Evolutionary conservation across 2,797 vertebrate species (phyloP), one percentile per base, ranked within the genome.

Genomic region (Spinibarbus caldwelli): DNA sequence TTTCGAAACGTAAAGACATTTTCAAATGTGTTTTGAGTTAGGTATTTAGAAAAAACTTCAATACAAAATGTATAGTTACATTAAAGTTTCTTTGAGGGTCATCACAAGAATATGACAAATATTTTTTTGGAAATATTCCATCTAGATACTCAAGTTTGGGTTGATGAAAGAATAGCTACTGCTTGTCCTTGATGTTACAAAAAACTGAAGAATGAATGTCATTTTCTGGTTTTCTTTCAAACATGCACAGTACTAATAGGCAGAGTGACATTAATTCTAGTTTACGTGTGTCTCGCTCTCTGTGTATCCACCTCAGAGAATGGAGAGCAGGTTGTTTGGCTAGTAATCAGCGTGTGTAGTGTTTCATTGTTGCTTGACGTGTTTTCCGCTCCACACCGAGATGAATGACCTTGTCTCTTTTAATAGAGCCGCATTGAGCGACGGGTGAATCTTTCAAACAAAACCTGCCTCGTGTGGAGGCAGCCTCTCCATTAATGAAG

Each of bases 331-430:
- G 12, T 84, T 86, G 59, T 64, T 84, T 78, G 73, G 67, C 52
- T 54, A 64, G 52, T 80, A 70, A 83, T 84, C 79, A 75, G 38
- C 45, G 5, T 80, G 36, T 72, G 34, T 57, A 66, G 59, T 36
- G 29, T 47, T 77, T 79, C 75, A 78, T 78, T 84, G 83, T 78
- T 78, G 21, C 49, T 71, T 57, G 31, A 85, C 23, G 31, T 66
- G 52, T 68, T 64, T 85, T 64, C 23, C 11, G 23, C 31, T 21
- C 38, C 77, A 72, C 54, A 47, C 79, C 17, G 70, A 88, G 83
- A 86, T 88, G 83, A 80, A 88, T 88, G 87, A 88, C 85, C 66
- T 80, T 85, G 87, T 88, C 80, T 80, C 43, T 71, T 85, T 87
- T 85, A 89, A 89, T 85, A 84, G 88, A 85, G 79, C 41, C 47